Base-by-base conservation (phyloP, 2,113 vertebrate species). In the Willisornis vidua region DNA sequence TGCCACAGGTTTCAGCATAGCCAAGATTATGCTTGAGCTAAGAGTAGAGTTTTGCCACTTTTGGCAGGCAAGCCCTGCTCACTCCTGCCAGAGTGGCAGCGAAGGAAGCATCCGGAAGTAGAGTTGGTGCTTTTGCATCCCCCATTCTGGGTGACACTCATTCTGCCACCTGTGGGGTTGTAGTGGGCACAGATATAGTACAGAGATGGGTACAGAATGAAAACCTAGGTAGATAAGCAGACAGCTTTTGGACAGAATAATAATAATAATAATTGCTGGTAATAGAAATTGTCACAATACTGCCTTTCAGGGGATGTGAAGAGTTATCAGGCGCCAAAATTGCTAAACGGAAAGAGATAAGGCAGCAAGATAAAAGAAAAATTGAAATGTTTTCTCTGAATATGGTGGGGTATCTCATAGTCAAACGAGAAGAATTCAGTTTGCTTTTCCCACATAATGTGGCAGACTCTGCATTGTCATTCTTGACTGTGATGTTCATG, bases 71-170 rank as follows among this genome's bases (percentile, higher is more conserved):
- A 94, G 59, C 23, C 45, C 29, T 28, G 35, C 72, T 86, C 1
- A 1, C 43, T 90, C 17, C 72, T 96, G 79, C 90, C 73, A 71
- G 68, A 16, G 16, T 12, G 7, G 75, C 71, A 84, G 39, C 29
- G 55, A 84, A 39, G 61, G 78, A 93, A 92, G 85, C 63, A 57
- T 90, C 92, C 95, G 95, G 94, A 90, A 95, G 33, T 4, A 23
- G 57, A 66, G 33, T 23, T 0, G 0, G 11, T 2, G 4, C 61
- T 94, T 92, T 79, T 0, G 1, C 41, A 52, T 46, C 85, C 59
- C 35, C 61, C 39, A 12, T 1, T 3, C 31, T 14, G 8, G 29
- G 58, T 28, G 61, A 10, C 65, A 10, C 41, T 54, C 4, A 0
- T 37, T 57, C 43, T 25, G 55, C 61, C 61, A 54, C 20, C 67